Conservation (phyloP, 2,113 vertebrate species). For the Paratilapia polleni region DNA sequence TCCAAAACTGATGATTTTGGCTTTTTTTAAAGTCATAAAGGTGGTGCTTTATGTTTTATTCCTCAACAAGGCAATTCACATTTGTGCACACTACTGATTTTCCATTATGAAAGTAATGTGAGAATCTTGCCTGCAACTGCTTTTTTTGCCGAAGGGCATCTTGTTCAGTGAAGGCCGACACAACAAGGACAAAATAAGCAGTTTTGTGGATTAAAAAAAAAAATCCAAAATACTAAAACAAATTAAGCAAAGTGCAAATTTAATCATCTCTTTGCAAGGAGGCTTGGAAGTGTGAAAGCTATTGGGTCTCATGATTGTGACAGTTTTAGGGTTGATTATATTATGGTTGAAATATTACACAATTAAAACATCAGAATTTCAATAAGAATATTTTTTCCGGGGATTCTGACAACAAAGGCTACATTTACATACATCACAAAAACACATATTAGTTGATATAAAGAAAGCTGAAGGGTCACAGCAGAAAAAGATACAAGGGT, state of each 20-base stretch:
- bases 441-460: background rate
- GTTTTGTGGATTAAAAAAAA: background rate
- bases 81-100: background rate
- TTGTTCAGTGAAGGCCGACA: background rate
- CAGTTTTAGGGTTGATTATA: background rate
- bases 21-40: background rate
- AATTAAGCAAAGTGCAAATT: background rate
- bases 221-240: too few relatives aligned
- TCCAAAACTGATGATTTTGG: background rate
- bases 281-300: background rate
- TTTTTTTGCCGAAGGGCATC: background rate
- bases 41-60: background rate
- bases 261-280: background rate
- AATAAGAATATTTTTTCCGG: background rate
- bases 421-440: background rate
- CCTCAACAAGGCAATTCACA: background rate
- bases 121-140: background rate
- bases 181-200: background rate
- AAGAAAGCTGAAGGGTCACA: background rate
- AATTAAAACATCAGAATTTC: background rate
- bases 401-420: background rate
- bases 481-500: background rate
- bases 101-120: background rate
- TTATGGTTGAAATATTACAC: background rate
- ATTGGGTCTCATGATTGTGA: background rate